Percentiles rank a stretch among this genome's conserved stretches.
These are phyloP conservation scores for Oreonectes daqikongensis DNA, from an alignment of 2,797 vertebrate species.

Conservation along the genomic window DNA sequence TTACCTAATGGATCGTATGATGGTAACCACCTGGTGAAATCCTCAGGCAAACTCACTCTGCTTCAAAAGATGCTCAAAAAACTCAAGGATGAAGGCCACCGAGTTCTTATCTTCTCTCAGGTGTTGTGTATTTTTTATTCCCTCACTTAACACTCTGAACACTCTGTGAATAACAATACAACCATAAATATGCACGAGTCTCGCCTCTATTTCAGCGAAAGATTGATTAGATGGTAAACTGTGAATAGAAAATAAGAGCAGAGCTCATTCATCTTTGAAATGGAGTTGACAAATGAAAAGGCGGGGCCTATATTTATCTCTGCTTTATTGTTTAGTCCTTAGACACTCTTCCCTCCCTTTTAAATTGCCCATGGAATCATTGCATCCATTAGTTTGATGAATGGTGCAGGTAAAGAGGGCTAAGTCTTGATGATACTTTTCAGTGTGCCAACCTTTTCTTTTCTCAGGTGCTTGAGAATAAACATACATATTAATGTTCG, in stretches of 20 bases:
- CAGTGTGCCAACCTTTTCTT: conserved; percentile 41
- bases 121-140: conserved; percentile 65
- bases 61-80: conserved; percentile 98
- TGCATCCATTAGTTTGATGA: conserved; percentile 47
- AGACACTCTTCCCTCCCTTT: conserved; percentile 39
- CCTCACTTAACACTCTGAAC: neutral
- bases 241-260: conserved; percentile 41
- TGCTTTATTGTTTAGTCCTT: conserved; percentile 47
- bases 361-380: conserved; percentile 35
- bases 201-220: conserved; percentile 43
- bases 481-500: conserved; percentile 44
- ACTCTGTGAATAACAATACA: conserved; percentile 26
- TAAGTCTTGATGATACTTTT: conserved; percentile 40
- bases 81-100: conserved; percentile 90
- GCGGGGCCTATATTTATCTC: conserved; percentile 50
- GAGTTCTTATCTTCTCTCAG: conserved; percentile 98
- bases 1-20: conserved; percentile 95
- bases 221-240: conserved; percentile 56
- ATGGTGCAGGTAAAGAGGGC: conserved; percentile 31
- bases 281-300: conserved; percentile 53
- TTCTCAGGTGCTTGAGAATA: conserved; percentile 33
- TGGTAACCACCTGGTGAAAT: conserved; percentile 92
- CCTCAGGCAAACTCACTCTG: conserved; percentile 95
- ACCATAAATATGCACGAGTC: conserved; percentile 12
- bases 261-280: conserved; percentile 53